Evolutionary conservation across 2,113 vertebrate species (phyloP).

Genomic region (Rattus rattus): DNA sequence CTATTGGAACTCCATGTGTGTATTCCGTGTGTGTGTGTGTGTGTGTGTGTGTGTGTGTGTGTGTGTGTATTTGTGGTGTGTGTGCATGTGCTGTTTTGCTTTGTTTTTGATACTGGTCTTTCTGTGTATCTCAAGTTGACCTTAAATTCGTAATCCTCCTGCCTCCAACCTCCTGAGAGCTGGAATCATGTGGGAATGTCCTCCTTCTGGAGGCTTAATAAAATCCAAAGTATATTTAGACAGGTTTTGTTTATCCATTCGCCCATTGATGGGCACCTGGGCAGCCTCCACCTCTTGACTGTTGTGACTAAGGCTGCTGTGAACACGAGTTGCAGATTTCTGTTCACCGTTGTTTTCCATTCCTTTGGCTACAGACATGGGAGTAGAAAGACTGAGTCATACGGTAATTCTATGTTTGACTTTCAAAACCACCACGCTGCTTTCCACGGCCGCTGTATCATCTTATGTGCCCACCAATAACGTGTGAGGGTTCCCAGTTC

Average conservation of each 20-base stretch:
- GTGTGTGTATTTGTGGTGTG: background rate
- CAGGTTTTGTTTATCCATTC: background rate
- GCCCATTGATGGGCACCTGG: too few relatives aligned
- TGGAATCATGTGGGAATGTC: background rate
- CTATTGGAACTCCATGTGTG: too few relatives aligned
- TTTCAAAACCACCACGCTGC: background rate
- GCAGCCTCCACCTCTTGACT: background rate
- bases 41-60: background rate
- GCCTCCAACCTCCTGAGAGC: background rate
- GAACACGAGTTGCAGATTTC: background rate
- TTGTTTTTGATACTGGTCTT: background rate
- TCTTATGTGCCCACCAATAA: background rate
- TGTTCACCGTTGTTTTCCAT: background rate
- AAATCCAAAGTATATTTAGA: rapidly evolving
- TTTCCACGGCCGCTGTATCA: background rate
- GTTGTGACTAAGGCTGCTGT: background rate
- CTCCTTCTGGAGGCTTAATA: background rate
- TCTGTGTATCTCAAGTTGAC: background rate
- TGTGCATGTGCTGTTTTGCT: background rate
- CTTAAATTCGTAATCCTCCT: background rate
- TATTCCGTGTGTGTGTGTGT: background rate
- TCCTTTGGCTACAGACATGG: background rate
- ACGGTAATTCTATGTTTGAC: background rate
- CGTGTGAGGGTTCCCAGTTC: background rate
- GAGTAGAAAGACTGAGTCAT: background rate